A percentile compares a stretch with the other conserved stretches of the same genome.
These are phyloP conservation scores for Anas platyrhynchos DNA, from an alignment of 2,113 vertebrate species.

Conservation along the genomic window DNA sequence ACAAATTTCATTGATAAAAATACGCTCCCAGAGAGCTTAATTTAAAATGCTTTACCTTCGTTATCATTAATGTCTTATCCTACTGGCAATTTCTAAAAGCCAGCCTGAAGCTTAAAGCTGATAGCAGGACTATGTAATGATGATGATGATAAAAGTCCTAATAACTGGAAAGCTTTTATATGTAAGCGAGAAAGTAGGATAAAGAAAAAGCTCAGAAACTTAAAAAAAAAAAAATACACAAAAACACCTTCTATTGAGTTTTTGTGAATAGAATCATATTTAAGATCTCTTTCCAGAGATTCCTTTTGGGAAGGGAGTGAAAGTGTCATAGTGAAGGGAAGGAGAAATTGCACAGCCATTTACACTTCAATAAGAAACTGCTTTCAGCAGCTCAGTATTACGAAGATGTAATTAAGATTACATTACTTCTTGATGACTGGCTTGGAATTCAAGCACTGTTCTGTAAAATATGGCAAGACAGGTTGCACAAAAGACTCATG, in stretches of 20 bases:
- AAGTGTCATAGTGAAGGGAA: not conserved
- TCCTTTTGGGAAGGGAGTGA: not conserved
- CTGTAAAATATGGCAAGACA: not conserved
- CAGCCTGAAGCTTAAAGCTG: not conserved
- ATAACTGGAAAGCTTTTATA: not conserved
- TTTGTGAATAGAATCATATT: not conserved
- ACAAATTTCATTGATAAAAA: constrained; percentile 41
- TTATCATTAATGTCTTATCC: not conserved
- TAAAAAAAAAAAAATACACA: not conserved
- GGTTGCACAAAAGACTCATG: not conserved
- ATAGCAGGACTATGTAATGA: not conserved
- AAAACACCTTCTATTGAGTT: not conserved
- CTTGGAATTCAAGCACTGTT: not conserved
- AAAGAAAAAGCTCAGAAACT: not conserved
- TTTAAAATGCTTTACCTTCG: not conserved
- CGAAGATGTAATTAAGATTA: constrained; percentile 13
- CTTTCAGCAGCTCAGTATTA: not conserved
- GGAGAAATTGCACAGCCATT: not conserved
- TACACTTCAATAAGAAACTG: not conserved
- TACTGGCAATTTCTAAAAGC: not conserved
- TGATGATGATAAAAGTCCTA: not conserved
- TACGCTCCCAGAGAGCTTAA: not conserved
- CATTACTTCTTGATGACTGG: not conserved
- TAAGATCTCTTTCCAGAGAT: not conserved
- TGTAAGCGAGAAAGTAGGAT: not conserved